Conservation (phyloP, 2,113 vertebrate genomes). For the Brachirus orientalis region DNA sequence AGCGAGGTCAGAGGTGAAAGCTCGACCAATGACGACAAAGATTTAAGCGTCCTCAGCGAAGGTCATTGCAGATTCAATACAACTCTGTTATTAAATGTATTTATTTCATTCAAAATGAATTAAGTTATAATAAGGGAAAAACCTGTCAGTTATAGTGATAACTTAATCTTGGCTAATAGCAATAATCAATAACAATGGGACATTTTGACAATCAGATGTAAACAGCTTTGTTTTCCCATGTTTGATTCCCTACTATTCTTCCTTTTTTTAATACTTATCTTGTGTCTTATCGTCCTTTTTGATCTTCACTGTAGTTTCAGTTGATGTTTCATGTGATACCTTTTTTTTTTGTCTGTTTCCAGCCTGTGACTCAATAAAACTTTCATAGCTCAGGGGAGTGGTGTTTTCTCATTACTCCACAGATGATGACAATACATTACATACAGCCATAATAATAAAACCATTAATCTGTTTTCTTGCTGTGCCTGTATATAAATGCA, state of each 20-base stretch:
- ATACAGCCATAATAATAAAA: too few relatives aligned
- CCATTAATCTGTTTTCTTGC: too few relatives aligned
- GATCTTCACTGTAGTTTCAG: conserved; percentile 2
- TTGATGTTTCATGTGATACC: conserved; percentile 20
- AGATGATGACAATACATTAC: too few relatives aligned
- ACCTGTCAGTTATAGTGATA: not conserved
- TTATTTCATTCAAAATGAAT: not conserved
- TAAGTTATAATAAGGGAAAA: not conserved
- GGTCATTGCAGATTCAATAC: too few relatives aligned
- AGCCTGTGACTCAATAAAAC: conserved; percentile 60
- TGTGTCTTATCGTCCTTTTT: not conserved
- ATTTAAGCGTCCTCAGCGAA: too few relatives aligned
- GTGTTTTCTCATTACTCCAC: not conserved
- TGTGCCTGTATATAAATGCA: too few relatives aligned
- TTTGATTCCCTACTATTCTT: conserved; percentile 6
- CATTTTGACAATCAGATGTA: conserved; percentile 62
- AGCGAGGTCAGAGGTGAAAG: too few relatives aligned
- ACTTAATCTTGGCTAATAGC: conserved; percentile 19
- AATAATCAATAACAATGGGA: conserved; percentile 38
- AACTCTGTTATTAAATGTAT: not conserved
- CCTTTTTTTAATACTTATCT: not conserved
- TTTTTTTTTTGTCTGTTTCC: conserved; percentile 25
- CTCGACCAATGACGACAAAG: too few relatives aligned
- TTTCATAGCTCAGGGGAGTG: conserved; percentile 49
- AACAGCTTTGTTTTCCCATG: not conserved